Evolutionary conservation across 2,797 vertebrate species (phyloP), one percentile per base, ranked within the genome.

Genomic region (Melanogrammus aeglefinus): DNA sequence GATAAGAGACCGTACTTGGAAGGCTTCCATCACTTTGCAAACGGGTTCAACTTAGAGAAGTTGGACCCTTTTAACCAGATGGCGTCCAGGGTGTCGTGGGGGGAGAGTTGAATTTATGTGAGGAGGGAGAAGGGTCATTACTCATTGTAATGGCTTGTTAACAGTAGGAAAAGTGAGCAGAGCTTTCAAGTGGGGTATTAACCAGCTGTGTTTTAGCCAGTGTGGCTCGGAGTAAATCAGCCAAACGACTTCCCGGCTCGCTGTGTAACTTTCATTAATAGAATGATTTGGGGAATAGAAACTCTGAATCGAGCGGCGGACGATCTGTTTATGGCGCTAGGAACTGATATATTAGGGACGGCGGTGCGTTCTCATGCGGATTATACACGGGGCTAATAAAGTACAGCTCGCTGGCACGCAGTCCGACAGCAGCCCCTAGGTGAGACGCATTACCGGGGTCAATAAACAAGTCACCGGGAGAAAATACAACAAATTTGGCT

Each of bases 91-190:
- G 57, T 16, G 18, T 3, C 4, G 47, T 5, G 18, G 51, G 51
- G 80, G 80, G 81, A 70, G 95, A 95, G 82, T 80, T 87, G 91
- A 94, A 95, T 96, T 96, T 95, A 96, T 94, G 92, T 90, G 91
- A 88, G 91, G 88, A 91, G 93, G 91, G 90, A 94, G 88, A 82
- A 83, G 75, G 33, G 0, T 39, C 92, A 96, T 97, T 96, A 96
- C 90, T 98, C 96, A 96, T 90, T 92, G 92, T 96, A 97, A 98
- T 96, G 94, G 94, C 95, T 96, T 96, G 95, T 96, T 97, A 97
- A 97, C 96, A 96, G 95, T 86, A 80, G 94, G 95, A 93, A 93
- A 95, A 96, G 94, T 94, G 96, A 95, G 95, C 89, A 87, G 92
- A 93, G 94, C 95, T 96, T 97, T 95, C 94, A 94, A 95, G 94